Base-by-base conservation (phyloP, 2,797 vertebrate genomes). In the Sebastes itinus region DNA sequence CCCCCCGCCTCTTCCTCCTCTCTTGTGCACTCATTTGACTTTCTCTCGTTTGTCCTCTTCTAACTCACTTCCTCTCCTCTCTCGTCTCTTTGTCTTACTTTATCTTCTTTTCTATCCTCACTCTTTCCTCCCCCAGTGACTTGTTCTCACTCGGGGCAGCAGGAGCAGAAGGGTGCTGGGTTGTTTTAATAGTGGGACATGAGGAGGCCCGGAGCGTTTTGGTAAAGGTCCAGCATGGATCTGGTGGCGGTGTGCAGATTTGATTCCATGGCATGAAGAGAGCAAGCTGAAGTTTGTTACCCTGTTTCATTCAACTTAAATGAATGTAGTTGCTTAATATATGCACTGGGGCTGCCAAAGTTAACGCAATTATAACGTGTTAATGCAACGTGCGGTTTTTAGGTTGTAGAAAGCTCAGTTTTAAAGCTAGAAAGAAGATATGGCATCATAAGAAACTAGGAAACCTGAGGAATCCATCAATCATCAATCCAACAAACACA, bases 141-240 rank as follows among this genome's bases (percentile, higher is more conserved):
- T 78, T 82, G 22, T 76, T 78, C 72, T 75, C 52, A 73, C 60
- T 79, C 6, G 61, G 71, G 83, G 86, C 76, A 56, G 77, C 60
- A 27, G 71, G 72, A 80, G 72, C 81, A 84, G 28, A 85, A 85
- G 86, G 84, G 60, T 65, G 70, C 63, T 28, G 80, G 76, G 33
- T 75, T 75, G 72, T 72, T 82, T 67, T 65, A 77, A 74, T 86
- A 86, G 81, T 78, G 83, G 88, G 86, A 87, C 92, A 88, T 5
- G 74, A 78, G 86, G 91, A 82, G 4, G 83, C 92, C 89, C 12
- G 23, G 11, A 87, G 89, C 81, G 9, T 82, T 81, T 90, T 91
- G 88, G 84, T 20, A 7, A 14, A 76, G 25, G 60, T 87, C 88
- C 89, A 91, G 78, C 70, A n/a, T 61, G 12, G 77, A 80, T 89